A percentile compares a stretch with the other conserved stretches of the same genome.
Evolutionary conservation across 2,113 vertebrate genomes (phyloP).

Genomic region (Nibea coibor): DNA sequence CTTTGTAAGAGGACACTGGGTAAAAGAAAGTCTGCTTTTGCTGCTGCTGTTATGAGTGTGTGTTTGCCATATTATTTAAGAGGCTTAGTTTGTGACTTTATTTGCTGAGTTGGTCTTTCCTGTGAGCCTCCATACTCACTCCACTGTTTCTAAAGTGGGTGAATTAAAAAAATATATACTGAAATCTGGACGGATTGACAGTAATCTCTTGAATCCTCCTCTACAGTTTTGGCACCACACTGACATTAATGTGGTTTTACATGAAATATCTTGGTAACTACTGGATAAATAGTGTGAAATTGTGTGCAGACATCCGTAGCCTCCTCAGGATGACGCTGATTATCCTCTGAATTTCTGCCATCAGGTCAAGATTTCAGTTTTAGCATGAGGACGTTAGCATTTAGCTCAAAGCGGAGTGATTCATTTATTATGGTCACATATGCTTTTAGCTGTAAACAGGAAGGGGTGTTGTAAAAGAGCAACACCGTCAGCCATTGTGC

Average conservation of each 20-base stretch:
- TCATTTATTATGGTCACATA: background rate
- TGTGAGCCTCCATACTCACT: background rate
- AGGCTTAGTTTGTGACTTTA: background rate
- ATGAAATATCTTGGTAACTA: no score
- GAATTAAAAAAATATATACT: background rate
- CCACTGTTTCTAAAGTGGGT: background rate
- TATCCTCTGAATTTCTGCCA: no score
- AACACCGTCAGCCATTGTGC: background rate
- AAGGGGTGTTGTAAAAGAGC: background rate
- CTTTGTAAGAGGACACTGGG: conserved; percentile 39
- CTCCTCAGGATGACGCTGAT: no score
- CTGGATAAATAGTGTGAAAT: no score
- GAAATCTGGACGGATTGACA: background rate
- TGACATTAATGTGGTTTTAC: no score
- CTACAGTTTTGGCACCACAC: no score
- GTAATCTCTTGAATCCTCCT: background rate
- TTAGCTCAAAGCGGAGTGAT: background rate
- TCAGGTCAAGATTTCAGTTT: no score
- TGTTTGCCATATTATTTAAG: conserved; percentile 17
- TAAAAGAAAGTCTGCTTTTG: conserved; percentile 22
- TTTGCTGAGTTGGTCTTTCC: background rate
- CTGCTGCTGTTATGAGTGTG: conserved; percentile 9
- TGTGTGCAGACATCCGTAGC: no score
- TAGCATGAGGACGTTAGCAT: background rate
- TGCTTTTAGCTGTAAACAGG: background rate